Evolutionary conservation across 2,888 invertebrate genomes (phyloP).

Genomic region (Dynastes grantii): DNA sequence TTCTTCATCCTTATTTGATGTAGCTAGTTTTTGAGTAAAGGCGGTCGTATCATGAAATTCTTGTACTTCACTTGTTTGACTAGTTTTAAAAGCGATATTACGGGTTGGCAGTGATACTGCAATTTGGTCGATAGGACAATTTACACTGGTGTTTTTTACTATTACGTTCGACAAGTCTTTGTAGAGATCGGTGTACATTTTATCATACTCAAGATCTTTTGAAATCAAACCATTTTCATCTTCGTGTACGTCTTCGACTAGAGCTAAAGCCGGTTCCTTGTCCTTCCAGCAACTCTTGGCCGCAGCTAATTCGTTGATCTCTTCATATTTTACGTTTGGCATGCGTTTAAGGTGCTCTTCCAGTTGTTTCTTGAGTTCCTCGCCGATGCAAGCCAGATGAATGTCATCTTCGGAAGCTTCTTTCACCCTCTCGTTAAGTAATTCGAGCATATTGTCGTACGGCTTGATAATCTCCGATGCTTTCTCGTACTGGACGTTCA

Average conservation of each 20-base stretch:
- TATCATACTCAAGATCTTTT: slow-evolving; percentile 44
- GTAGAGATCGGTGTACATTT: slow-evolving; percentile 41
- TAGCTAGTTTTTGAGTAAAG: background rate
- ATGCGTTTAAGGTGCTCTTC: slow-evolving; percentile 33
- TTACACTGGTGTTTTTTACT: background rate
- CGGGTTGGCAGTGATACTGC: background rate
- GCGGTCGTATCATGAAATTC: background rate
- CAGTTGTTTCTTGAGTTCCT: slow-evolving; percentile 21
- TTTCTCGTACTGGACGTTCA: slow-evolving; percentile 49
- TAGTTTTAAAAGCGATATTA: slow-evolving; percentile 8
- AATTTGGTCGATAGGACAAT: slow-evolving; percentile 10
- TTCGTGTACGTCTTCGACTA: background rate
- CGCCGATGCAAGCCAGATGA: slow-evolving; percentile 49
- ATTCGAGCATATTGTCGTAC: slow-evolving; percentile 54
- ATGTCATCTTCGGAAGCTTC: slow-evolving; percentile 32
- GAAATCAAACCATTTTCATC: background rate
- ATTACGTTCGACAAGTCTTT: slow-evolving; percentile 17
- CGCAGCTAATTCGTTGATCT: background rate
- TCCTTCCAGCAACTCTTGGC: background rate
- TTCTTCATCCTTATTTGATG: background rate
- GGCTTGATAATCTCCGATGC: slow-evolving; percentile 51
- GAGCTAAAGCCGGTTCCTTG: background rate
- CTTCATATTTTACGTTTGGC: slow-evolving; percentile 6
- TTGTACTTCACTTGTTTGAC: background rate
- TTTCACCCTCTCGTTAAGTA: slow-evolving; percentile 49